Base-by-base conservation (phyloP, 2,797 vertebrate species). In the Geotrypetes seraphini region DNA sequence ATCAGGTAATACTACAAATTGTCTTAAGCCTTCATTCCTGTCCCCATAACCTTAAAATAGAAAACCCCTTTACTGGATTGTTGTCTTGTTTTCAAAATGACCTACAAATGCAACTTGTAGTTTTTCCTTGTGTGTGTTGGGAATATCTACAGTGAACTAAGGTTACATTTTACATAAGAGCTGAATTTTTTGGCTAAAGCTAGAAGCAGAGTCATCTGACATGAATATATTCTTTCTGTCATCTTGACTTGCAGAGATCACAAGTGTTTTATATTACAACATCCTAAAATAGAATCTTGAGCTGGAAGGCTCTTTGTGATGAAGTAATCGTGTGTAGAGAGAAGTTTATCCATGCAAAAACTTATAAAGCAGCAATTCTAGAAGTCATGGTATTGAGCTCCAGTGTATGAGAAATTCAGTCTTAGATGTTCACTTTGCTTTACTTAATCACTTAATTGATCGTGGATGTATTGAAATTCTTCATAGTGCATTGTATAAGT, bases 1-100 rank as follows among this genome's bases (percentile, higher is more conserved):
- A 73, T 64, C 84, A 73, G 89, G 88, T 83, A 81, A 88, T 17
- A n/a, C n/a, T n/a, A n/a, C n/a, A n/a, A n/a, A n/a, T n/a, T n/a
- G n/a, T n/a, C n/a, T n/a, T n/a, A n/a, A n/a, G n/a, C n/a, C n/a
- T n/a, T n/a, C n/a, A n/a, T n/a, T n/a, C n/a, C n/a, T n/a, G n/a
- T n/a, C n/a, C n/a, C n/a, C n/a, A n/a, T n/a, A n/a, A n/a, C n/a
- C n/a, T n/a, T n/a, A n/a, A n/a, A n/a, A n/a, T n/a, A n/a, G n/a
- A n/a, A n/a, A n/a, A n/a, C n/a, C n/a, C n/a, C n/a, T n/a, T n/a
- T n/a, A n/a, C n/a, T n/a, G n/a, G n/a, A n/a, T n/a, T n/a, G n/a
- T n/a, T n/a, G n/a, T n/a, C n/a, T n/a, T n/a, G n/a, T n/a, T n/a
- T n/a, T n/a, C n/a, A n/a, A n/a, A n/a, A n/a, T n/a, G n/a, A n/a